Evolutionary conservation across 2,888 invertebrate genomes (phyloP).

Genomic region (Molanna angustata): DNA sequence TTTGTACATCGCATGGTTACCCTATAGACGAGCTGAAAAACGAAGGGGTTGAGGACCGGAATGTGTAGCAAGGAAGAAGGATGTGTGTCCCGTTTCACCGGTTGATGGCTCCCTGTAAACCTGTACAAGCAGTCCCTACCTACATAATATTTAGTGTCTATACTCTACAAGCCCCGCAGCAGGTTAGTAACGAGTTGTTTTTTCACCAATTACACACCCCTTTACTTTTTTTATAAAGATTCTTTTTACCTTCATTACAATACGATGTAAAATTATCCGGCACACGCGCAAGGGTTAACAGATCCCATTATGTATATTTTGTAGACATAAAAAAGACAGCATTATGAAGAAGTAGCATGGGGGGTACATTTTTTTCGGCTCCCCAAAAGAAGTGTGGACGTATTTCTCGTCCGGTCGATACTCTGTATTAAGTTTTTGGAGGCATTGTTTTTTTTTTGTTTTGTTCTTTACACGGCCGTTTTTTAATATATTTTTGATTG

Average conservation of each 20-base stretch:
- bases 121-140: no score
- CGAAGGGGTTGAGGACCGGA: no score
- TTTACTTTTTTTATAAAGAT: constrained; percentile 30
- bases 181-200: constrained; percentile 32
- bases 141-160: no score
- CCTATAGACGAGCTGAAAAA: no score
- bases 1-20: no score
- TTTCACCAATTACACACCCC: constrained; percentile 31
- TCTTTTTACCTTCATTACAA: constrained; percentile 23
- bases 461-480: no score
- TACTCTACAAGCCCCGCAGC: constrained; percentile 28
- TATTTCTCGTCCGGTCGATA: no score
- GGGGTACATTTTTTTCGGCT: constrained; percentile 17
- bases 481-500: constrained; percentile 23
- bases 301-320: constrained; percentile 27
- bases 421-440: no score
- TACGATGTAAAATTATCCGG: constrained; percentile 23
- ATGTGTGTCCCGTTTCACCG: constrained; percentile 27
- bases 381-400: no score
- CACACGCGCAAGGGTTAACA: constrained; percentile 32
- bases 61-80: constrained; percentile 4
- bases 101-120: constrained; percentile 30
- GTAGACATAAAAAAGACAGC: constrained; percentile 10
- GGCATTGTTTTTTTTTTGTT: no score
- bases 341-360: constrained; percentile 21